These are phyloP conservation scores for Acanthiza pusilla DNA, from an alignment of 2,797 vertebrate genomes.

Conservation along the genomic window DNA sequence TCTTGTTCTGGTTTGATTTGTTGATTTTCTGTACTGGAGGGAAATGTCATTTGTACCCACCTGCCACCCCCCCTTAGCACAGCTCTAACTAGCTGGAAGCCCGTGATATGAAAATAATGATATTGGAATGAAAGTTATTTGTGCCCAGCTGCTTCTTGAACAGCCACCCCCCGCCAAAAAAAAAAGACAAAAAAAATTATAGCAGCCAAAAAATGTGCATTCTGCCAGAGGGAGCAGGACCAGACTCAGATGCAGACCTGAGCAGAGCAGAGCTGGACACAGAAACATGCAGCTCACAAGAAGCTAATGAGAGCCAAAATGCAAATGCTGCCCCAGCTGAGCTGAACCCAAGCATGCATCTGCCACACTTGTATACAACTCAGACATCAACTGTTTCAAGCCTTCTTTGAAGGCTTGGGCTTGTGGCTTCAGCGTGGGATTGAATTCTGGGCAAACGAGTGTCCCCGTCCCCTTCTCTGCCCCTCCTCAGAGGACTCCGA, in stretches of 20 bases:
- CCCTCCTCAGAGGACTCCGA: not conserved
- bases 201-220: not conserved
- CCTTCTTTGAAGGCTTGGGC: not conserved
- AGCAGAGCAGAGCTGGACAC: rapidly evolving
- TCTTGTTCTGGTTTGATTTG: not conserved
- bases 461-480: not conserved
- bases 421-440: not conserved
- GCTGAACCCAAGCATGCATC: not conserved
- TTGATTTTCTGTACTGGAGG: not conserved
- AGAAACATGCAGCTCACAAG: rapidly evolving
- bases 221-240: not conserved
- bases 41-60: not conserved
- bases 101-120: not conserved
- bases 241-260: not conserved
- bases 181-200: not conserved
- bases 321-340: not conserved
- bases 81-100: not conserved
- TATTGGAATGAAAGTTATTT: not conserved
- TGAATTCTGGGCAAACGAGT: not conserved
- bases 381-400: not conserved
- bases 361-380: not conserved
- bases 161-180: not conserved
- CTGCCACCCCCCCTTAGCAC: rapidly evolving
- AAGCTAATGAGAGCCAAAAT: not conserved
- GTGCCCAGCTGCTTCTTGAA: not conserved